Evolutionary conservation across 2,797 vertebrate genomes (phyloP).

Genomic region (Xenentodon cancila): DNA sequence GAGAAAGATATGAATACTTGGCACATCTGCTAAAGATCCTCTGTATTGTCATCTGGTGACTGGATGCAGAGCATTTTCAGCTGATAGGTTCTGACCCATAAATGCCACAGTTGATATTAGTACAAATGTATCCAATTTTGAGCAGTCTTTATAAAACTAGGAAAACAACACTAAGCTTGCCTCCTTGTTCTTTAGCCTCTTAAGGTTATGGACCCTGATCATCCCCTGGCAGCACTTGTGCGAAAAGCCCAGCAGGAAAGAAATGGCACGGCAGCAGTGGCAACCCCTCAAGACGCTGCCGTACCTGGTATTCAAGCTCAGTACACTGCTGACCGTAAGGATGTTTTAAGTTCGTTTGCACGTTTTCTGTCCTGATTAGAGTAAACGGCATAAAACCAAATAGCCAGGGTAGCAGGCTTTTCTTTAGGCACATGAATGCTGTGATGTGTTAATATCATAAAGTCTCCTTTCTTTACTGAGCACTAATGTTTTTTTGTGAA

Average conservation of each 20-base stretch:
- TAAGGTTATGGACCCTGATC: constrained; percentile 96
- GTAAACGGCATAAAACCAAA: background rate
- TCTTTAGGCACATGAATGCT: constrained; percentile 1
- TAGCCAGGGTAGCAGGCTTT: background rate
- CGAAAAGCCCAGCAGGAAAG: constrained; percentile 89
- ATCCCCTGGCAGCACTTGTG: constrained; percentile 92
- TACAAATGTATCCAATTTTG: background rate
- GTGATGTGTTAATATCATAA: no score
- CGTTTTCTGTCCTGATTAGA: background rate
- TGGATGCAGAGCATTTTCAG: no score
- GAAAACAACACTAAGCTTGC: background rate
- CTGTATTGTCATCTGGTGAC: background rate
- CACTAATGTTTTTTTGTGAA: no score
- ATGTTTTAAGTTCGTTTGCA: background rate
- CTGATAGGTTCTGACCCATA: no score
- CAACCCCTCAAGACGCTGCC: constrained; percentile 67
- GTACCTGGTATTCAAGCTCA: constrained; percentile 77
- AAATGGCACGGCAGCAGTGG: constrained; percentile 75
- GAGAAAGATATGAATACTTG: constrained; percentile 29
- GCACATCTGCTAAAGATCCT: background rate
- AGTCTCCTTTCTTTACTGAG: no score
- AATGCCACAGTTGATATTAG: no score
- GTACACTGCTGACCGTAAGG: constrained; percentile 93
- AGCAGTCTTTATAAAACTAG: background rate
- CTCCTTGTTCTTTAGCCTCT: constrained; percentile 84